Evolutionary conservation across 2,888 invertebrate genomes (phyloP), one percentile per base, ranked within the genome.

Genomic region (Caenorhabditis imperialis): DNA sequence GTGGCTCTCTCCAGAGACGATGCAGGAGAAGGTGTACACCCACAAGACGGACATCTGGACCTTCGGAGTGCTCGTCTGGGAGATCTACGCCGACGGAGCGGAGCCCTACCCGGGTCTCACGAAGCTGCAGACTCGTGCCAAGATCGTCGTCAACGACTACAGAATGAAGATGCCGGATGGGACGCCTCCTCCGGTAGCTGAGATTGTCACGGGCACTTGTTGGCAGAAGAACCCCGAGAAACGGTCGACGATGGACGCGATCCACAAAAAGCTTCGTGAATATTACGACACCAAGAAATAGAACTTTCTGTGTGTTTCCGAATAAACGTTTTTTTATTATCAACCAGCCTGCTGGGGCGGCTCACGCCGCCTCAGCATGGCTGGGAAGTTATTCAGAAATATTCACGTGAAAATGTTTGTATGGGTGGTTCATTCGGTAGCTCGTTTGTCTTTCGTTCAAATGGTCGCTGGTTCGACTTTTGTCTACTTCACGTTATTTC

Each of bases 61-160:
- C 10, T 78, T 58, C 25, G 76, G 78, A 45, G 78, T 83, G 30
- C 69, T 84, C 25, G 75, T 81, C 23, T 85, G 82, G 82, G 85
- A 85, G 74, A 79, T 85, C 37, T 85, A 84, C 65, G 45, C 80
- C 1, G 81, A 85, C 45, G 85, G 85, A 8, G 54, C 62, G 3
- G 85, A 85, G 20, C 85, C 85, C 1, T 85, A 85, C 65, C 82
- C 84, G 16, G 84, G 84, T 18, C 60, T 84, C 35, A 81, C 77
- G 23, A 79, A 81, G 44, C 22, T 85, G 8, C 84, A 85, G 55
- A 83, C 84, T 12, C 72, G 84, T 10, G 85, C 84, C 38, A 84
- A 83, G 70, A 77, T 85, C 27, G 76, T 85, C 27, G 79, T 82
- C 53, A 81, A 81, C 45, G 76, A 83, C 58, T 84, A 85, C 47